Evolutionary conservation across 2,113 vertebrate species (phyloP).

Genomic region (Enhydra lutris): DNA sequence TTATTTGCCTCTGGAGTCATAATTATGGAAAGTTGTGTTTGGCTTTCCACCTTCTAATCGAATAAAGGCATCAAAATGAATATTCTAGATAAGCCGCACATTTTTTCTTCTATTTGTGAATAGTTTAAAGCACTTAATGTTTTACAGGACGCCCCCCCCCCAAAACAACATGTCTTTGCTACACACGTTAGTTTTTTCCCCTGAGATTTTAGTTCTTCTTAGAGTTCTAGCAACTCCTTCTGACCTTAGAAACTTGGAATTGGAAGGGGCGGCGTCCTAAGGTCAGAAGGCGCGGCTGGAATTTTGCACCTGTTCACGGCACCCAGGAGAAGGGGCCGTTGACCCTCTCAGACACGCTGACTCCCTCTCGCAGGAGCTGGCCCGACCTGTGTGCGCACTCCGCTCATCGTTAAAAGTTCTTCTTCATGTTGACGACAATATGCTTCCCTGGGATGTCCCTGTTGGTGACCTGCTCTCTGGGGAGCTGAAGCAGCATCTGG

Average conservation of each 20-base stretch:
- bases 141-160: neutral
- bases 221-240: neutral
- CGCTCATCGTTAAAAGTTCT: neutral
- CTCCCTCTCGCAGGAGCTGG: neutral
- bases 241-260: neutral
- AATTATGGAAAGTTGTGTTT: neutral
- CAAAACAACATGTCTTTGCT: neutral
- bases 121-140: neutral
- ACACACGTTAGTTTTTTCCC: neutral
- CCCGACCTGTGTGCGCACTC: neutral
- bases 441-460: neutral
- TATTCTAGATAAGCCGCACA: neutral
- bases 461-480: no score
- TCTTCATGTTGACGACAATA: neutral
- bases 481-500: fast-evolving
- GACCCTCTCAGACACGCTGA: neutral
- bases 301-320: neutral
- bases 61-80: neutral
- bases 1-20: neutral
- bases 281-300: neutral
- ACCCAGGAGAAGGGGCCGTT: fast-evolving
- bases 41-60: neutral
- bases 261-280: neutral
- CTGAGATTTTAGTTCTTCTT: neutral
- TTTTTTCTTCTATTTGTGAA: neutral